Base-by-base conservation (phyloP, 2,888 invertebrate genomes). In the Notodonta dromedarius region DNA sequence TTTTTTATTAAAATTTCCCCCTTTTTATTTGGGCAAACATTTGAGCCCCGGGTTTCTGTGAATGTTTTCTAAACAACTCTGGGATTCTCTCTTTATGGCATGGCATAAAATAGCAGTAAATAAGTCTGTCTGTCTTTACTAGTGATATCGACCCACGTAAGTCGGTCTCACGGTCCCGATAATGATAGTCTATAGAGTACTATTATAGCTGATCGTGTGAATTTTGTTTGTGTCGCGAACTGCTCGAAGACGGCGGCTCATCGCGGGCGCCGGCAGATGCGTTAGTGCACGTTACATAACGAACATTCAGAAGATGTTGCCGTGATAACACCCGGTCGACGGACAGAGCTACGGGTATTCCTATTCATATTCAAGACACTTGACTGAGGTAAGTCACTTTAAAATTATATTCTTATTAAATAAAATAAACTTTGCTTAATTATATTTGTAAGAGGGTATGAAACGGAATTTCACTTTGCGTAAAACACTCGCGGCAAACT, bases 1-100 rank as follows among this genome's bases (percentile, higher is more conserved):
- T 71, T 57, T 78, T 79, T 71, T 70, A 76, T 75, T 73, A 73
- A 70, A 76, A 63, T 66, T 71, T 69, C 50, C 58, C 61, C 50
- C 57, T 61, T 59, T 67, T 66, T 73, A 60, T 66, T 67, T 65
- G 62, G 55, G 52, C 50, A 60, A 62, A 59, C 54, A 62, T 62
- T 68, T 63, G 57, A 52, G 7, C 11, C 51, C 24, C 50, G 40
- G 44, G 50, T 44, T 53, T 61, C 52, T 14, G 46, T 9, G n/a
- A 52, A 13, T 56, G 13, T 59, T 61, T 56, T 52, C 32, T 60
- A 60, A 61, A 62, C 48, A 61, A 57, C 46, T 65, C 56, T 52
- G 24, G 40, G 59, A 62, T 58, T 56, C 14, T 14, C 50, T 50
- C 4, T 46, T 46, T 46, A 46, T 46, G 46, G 46, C 46, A 46